These are phyloP conservation scores for Montipora efflorescens DNA, from an alignment of 64 coral and sea anemone species.

Conservation along the genomic window DNA sequence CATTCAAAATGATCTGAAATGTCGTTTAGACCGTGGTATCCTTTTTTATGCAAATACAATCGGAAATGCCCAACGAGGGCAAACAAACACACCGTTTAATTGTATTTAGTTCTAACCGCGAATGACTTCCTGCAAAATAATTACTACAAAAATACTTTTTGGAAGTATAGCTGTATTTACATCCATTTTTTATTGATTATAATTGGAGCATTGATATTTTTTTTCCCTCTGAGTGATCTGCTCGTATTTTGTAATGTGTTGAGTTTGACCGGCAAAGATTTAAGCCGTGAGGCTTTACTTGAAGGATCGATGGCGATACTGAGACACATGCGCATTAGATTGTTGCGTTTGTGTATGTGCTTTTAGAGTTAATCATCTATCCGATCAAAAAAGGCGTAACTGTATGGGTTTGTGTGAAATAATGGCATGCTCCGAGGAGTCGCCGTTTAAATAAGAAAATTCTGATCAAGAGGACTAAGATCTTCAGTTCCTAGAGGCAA, in stretches of 20 bases:
- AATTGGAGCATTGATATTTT: background rate
- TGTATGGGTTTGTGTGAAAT: background rate
- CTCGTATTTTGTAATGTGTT: background rate
- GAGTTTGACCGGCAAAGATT: background rate
- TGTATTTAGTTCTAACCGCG: constrained; percentile 1
- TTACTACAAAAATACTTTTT: background rate
- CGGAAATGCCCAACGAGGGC: background rate
- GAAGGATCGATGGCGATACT: background rate
- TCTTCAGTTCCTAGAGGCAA: background rate
- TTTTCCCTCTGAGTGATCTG: background rate
- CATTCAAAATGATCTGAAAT: constrained; percentile 21
- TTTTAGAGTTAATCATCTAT: background rate
- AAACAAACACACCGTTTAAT: constrained; percentile 21
- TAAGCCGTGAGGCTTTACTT: background rate
- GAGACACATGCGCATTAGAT: background rate
- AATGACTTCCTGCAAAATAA: constrained; percentile 2
- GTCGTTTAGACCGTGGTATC: background rate
- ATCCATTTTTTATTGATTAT: background rate
- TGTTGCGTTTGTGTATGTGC: too few relatives aligned
- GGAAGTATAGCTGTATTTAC: background rate
- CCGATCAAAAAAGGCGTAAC: background rate
- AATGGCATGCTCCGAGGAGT: background rate
- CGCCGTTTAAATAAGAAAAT: background rate
- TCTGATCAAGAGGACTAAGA: background rate
- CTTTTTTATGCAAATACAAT: constrained; percentile 45